A percentile compares a stretch with the other conserved stretches of the same genome.
Conservation (phyloP, 2,113 vertebrate species). For the Oceanites oceanicus region DNA sequence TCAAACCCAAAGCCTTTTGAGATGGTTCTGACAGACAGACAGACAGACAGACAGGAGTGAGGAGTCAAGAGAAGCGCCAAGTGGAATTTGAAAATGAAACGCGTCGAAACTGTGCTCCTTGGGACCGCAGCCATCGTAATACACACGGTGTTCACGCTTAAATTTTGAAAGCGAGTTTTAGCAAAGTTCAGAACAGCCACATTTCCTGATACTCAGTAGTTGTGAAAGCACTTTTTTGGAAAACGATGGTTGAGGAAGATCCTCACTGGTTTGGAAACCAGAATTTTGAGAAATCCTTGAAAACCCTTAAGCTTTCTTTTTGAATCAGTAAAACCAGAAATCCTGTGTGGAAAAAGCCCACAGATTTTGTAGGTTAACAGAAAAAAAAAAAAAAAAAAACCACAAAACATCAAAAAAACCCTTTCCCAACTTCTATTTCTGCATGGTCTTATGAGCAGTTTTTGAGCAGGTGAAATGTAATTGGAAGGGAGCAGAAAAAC, state of each 20-base stretch:
- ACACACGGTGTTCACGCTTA: not conserved
- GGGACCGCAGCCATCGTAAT: not conserved
- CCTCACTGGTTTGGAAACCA: not conserved
- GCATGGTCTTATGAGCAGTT: not conserved
- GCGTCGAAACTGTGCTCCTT: accelerated
- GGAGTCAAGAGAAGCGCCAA: not conserved
- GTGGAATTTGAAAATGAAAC: not conserved
- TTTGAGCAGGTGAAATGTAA: not conserved
- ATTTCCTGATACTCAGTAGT: not conserved
- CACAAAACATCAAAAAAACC: accelerated
- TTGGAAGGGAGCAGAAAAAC: not conserved
- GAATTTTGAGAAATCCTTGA: not conserved
- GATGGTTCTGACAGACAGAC: not conserved
- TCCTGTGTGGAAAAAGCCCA: not conserved
- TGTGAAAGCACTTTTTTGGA: not conserved
- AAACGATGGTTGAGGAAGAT: not conserved
- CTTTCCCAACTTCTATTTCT: not conserved
- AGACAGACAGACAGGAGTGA: not conserved
- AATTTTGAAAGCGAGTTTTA: not conserved
- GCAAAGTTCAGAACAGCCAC: not conserved
- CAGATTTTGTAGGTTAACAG: not conserved
- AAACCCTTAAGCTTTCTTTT: not conserved
- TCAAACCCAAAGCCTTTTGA: not conserved
- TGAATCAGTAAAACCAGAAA: not conserved
- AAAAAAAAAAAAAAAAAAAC: not conserved